Percentiles rank a stretch among this genome's conserved stretches.
phyloP scores from a whole-genome alignment of 2,797 vertebrate genomes.

The Scleropages formosus region DNA sequence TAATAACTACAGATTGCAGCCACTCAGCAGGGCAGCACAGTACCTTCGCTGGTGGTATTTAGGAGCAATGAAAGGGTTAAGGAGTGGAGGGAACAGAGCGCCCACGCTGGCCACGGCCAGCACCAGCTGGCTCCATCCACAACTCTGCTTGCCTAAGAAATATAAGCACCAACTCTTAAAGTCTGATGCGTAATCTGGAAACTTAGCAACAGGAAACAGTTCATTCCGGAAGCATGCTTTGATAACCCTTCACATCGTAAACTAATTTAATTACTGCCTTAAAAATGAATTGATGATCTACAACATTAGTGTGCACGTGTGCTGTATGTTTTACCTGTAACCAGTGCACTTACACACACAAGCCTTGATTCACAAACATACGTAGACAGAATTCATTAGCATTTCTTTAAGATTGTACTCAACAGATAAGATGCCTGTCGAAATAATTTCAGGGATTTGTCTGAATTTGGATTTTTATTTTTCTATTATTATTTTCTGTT shows the following conservation, averaged over 20 bases:
- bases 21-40: slow-evolving; percentile 63
- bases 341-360: slow-evolving; percentile 31
- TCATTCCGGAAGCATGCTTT: not conserved
- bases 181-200: slow-evolving; percentile 46
- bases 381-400: slow-evolving; percentile 23
- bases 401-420: not conserved
- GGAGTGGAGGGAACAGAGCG: slow-evolving; percentile 48
- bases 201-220: not conserved
- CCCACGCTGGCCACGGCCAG: slow-evolving; percentile 62
- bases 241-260: not conserved
- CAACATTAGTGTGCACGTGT: not conserved
- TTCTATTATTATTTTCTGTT: not conserved
- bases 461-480: not conserved
- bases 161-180: slow-evolving; percentile 64
- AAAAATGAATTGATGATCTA: slow-evolving; percentile 2
- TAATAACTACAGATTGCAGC: not conserved
- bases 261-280: not conserved
- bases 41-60: slow-evolving; percentile 58
- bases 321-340: slow-evolving; percentile 55
- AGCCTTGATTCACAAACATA: slow-evolving; percentile 31
- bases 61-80: slow-evolving; percentile 66
- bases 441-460: not conserved
- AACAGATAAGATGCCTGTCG: slow-evolving; percentile 16
- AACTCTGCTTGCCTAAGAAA: slow-evolving; percentile 62
- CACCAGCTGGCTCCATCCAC: slow-evolving; percentile 60